Conservation (phyloP, 2,797 vertebrate species). For the Clarias platycephalus region DNA sequence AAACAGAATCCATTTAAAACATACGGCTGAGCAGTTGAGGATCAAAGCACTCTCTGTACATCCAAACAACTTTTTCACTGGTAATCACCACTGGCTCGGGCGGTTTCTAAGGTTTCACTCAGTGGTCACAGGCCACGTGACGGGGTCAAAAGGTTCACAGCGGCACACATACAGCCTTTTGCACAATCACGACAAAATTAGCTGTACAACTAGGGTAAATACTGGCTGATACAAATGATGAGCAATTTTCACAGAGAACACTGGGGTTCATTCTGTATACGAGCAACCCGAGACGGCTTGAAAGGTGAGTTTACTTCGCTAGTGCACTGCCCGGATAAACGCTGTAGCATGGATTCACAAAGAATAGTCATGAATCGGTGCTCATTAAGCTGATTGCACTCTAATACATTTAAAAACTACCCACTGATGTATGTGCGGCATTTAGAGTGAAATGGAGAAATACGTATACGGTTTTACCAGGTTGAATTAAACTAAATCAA, state of each 20-base stretch:
- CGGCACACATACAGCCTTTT: conserved; percentile 18
- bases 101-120: conserved; percentile 17
- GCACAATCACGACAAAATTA: conserved; percentile 19
- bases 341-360: neutral
- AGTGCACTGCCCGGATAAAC: neutral
- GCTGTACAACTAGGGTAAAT: neutral
- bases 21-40: neutral
- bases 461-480: neutral
- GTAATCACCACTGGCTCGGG: neutral
- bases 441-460: neutral
- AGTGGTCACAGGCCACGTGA: conserved; percentile 2
- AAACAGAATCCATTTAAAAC: neutral
- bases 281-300: neutral
- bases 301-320: conserved; percentile 3
- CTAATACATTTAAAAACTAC: neutral
- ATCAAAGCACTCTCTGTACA: neutral
- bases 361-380: neutral
- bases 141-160: conserved; percentile 4
- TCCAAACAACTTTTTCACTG: conserved; percentile 14
- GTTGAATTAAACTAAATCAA: neutral
- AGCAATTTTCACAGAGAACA: neutral
- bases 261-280: neutral
- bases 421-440: neutral
- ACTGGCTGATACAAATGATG: conserved; percentile 6
- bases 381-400: neutral